These are phyloP conservation scores for Microcebus tavaratra DNA, from an alignment of 2,113 vertebrate species.

Conservation along the genomic window DNA sequence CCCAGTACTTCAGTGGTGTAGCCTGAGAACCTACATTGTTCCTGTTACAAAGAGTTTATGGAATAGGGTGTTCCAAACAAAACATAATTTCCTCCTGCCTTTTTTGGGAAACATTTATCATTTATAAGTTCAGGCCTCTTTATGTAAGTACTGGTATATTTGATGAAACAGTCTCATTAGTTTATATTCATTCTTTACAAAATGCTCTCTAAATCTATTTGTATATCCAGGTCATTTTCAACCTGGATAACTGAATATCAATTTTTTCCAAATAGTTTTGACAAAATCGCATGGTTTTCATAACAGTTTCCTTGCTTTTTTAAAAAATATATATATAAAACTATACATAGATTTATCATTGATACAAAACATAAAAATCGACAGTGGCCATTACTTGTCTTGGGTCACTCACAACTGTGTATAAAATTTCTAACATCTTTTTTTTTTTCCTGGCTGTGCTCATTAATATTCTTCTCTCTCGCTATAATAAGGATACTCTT, in stretches of 20 bases:
- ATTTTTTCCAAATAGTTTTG: slow-evolving; percentile 15
- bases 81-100: neutral
- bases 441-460: neutral
- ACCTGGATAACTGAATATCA: neutral
- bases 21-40: neutral
- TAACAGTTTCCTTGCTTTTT: neutral
- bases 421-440: neutral
- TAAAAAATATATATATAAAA: neutral
- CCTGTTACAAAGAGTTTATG: neutral
- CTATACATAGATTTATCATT: neutral
- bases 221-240: slow-evolving; percentile 4
- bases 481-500: neutral
- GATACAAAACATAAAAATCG: neutral
- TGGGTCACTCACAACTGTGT: neutral
- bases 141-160: neutral
- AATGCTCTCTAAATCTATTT: neutral
- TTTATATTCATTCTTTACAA: neutral
- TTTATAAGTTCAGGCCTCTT: neutral
- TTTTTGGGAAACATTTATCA: neutral
- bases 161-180: neutral
- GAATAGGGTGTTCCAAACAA: neutral
- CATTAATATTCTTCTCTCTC: neutral
- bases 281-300: slow-evolving; percentile 39
- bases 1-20: neutral
- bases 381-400: neutral